Evolutionary conservation across 1,140 invertebrate species (phyloP).

Genomic region (Drosophila sucinea): DNA sequence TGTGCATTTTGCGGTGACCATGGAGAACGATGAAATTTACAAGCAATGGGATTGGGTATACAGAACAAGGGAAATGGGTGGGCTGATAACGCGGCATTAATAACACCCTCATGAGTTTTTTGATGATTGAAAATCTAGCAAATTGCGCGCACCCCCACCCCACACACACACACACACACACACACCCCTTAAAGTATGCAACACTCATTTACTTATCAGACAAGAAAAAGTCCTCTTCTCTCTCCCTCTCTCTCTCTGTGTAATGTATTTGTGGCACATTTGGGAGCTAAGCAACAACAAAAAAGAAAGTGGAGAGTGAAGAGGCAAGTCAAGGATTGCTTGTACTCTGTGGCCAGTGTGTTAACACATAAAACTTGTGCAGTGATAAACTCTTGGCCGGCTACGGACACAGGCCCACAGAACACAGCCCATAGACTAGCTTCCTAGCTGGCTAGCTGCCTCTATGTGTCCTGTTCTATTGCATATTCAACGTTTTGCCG

Average conservation of each 20-base stretch:
- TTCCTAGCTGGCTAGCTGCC: neutral
- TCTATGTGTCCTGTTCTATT: slow-evolving; percentile 14
- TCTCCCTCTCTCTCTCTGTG: neutral
- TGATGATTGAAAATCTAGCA: slow-evolving; percentile 70
- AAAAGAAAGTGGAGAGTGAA: slow-evolving; percentile 9
- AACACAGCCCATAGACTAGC: slow-evolving; percentile 17
- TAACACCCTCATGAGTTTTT: slow-evolving; percentile 57
- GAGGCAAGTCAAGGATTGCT: slow-evolving; percentile 16
- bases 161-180: neutral
- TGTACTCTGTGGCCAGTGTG: slow-evolving; percentile 50
- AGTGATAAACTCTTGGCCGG: slow-evolving; percentile 53
- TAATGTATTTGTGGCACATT: slow-evolving; percentile 65
- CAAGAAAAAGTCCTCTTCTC: slow-evolving; percentile 33
- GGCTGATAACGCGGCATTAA: slow-evolving; percentile 71
- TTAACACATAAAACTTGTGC: slow-evolving; percentile 57
- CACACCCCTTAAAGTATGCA: slow-evolving; percentile 22
- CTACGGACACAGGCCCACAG: slow-evolving; percentile 39
- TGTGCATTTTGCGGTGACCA: slow-evolving; percentile 46
- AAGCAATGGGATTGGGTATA: slow-evolving; percentile 18
- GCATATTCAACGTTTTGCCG: slow-evolving; percentile 48
- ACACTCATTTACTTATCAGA: slow-evolving; percentile 68
- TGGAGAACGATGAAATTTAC: slow-evolving; percentile 41
- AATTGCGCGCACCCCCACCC: slow-evolving; percentile 33
- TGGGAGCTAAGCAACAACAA: slow-evolving; percentile 63
- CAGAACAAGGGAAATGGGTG: slow-evolving; percentile 8